These are phyloP conservation scores for Melanchra persicariae DNA, from an alignment of 2,888 invertebrate species.

Conservation along the genomic window DNA sequence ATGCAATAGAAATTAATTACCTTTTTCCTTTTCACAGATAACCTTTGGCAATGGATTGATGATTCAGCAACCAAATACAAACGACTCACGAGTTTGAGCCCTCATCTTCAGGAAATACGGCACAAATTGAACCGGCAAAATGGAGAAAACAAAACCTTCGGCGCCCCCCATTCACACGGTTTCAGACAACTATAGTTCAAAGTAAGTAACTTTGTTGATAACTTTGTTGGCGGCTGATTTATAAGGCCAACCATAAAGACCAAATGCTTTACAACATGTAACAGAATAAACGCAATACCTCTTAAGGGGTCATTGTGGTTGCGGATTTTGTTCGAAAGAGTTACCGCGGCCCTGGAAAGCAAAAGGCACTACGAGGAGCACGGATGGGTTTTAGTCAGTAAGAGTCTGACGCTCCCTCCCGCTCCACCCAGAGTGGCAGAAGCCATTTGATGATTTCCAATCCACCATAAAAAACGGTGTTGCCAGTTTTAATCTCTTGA, in stretches of 20 bases:
- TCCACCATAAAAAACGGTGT: no score
- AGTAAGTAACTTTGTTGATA: slow-evolving; percentile 71
- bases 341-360: no score
- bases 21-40: slow-evolving; percentile 47
- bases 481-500: background rate
- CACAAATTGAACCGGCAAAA: slow-evolving; percentile 49
- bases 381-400: no score
- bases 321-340: no score
- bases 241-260: background rate
- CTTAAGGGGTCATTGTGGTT: no score
- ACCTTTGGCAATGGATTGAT: slow-evolving; percentile 53
- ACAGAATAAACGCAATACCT: no score
- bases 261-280: no score
- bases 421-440: no score
- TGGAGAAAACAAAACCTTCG: slow-evolving; percentile 73
- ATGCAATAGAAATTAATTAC: slow-evolving; percentile 19
- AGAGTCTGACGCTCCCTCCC: no score
- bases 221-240: slow-evolving; percentile 1
- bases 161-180: slow-evolving; percentile 72
- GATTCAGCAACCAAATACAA: slow-evolving; percentile 17
- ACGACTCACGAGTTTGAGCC: slow-evolving; percentile 14
- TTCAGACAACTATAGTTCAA: slow-evolving; percentile 80
- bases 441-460: no score
- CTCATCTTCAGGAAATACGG: slow-evolving; percentile 3
- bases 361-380: no score